Evolutionary conservation across 2,888 invertebrate species (phyloP), one percentile per base, ranked within the genome.

Genomic region (Opisthograptis luteolata): DNA sequence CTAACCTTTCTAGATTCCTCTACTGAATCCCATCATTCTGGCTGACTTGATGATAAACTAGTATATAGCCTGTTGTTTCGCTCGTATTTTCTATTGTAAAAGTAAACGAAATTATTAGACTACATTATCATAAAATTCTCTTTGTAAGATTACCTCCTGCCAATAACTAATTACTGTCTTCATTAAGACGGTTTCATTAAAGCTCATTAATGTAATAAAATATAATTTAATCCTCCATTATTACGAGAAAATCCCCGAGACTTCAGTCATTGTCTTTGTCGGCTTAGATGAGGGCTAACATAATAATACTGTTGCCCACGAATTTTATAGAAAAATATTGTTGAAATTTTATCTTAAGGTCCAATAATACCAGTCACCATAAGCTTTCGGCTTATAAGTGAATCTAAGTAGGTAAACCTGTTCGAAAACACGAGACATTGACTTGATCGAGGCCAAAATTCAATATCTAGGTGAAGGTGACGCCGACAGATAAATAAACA

Each of bases 401-500:
- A 49, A 22, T 32, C 27, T 32, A 37, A 48, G 45, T 42, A 49
- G 42, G 41, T 28, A 51, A 58, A 58, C 60, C 49, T 44, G 60
- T 58, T 53, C 20, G 37, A 14, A 15, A 49, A 25, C 30, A 37
- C 48, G 30, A 58, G 48, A 43, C 58, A 55, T 51, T 49, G 51
- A 46, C 48, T 60, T 35, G 22, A 44, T 45, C 50, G 47, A 62
- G 67, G 63, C 61, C 67, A 64, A 71, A 74, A 66, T 64, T 44
- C 49, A 64, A 70, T 65, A 76, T 66, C 60, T 76, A 58, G 78
- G 77, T 72, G 68, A 77, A 77, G 77, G 78, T 55, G 47, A 41
- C 37, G 58, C 36, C 36, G 45, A 49, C 36, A 39, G 45, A 49
- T 49, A 37, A 22, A 47, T 55, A 50, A 48, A 51, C 20, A 34